Evolutionary conservation across 2,113 vertebrate genomes (phyloP).

Genomic region (Grus americana): DNA sequence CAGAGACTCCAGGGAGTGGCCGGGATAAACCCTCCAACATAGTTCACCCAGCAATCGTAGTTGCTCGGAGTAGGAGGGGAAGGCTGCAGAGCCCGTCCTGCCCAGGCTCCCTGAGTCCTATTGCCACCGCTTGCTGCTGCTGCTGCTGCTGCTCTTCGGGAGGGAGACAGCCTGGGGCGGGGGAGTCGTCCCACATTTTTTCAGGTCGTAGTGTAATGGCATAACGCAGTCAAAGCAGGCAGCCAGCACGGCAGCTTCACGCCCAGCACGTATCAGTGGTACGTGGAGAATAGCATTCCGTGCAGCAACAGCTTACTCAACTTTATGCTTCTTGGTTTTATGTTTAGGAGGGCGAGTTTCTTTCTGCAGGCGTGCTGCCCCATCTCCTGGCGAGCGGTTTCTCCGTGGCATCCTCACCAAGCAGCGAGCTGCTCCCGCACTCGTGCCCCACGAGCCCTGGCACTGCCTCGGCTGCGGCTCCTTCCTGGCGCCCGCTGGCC

Average conservation of each 20-base stretch:
- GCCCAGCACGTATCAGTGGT: accelerated
- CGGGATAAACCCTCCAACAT: background rate
- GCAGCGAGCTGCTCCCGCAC: accelerated
- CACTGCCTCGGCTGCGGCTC: background rate
- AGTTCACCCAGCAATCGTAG: accelerated
- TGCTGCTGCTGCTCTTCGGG: background rate
- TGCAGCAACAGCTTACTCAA: background rate
- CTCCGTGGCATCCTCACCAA: accelerated
- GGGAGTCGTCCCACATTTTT: accelerated
- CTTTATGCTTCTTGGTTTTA: background rate
- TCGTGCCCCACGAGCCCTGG: accelerated
- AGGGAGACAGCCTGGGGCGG: too few species aligned
- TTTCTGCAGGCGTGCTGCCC: background rate
- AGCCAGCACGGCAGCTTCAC: background rate
- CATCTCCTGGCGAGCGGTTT: background rate
- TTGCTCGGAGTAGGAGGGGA: background rate
- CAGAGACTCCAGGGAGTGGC: accelerated
- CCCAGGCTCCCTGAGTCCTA: background rate
- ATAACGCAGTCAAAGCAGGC: accelerated
- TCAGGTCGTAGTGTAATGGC: accelerated
- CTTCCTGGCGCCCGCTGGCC: background rate
- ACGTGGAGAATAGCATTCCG: background rate
- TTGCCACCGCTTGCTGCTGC: accelerated
- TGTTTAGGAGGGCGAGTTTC: background rate
- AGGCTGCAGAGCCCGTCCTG: accelerated